Evolutionary conservation across 2,797 vertebrate genomes (phyloP).

Genomic region (Pseudotriccus pelzelni): DNA sequence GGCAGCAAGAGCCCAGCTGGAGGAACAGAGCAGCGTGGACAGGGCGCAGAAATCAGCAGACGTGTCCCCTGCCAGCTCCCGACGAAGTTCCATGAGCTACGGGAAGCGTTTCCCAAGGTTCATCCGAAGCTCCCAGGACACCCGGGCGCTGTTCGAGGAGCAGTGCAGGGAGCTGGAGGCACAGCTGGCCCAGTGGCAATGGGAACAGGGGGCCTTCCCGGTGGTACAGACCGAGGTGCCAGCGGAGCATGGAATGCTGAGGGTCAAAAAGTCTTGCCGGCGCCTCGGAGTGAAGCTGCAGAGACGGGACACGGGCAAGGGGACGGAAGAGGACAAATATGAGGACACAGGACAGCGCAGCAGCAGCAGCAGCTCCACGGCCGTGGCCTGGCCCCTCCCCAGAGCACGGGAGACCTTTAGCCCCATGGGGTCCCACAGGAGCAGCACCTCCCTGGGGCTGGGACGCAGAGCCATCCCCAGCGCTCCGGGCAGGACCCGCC

Average conservation of each 20-base stretch:
- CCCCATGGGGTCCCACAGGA: fast-evolving
- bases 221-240: background rate
- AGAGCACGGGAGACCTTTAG: fast-evolving
- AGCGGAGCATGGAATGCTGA: background rate
- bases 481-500: fast-evolving
- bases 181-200: background rate
- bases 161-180: background rate
- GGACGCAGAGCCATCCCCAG: fast-evolving
- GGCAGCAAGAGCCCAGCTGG: background rate
- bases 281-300: background rate
- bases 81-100: background rate
- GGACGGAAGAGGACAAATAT: background rate
- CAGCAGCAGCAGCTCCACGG: no score
- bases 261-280: background rate
- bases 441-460: fast-evolving
- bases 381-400: fast-evolving
- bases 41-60: no score
- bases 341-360: background rate
- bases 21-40: background rate
- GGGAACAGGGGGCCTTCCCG: background rate
- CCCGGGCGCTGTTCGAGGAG: background rate
- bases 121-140: background rate
- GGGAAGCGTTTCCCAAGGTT: background rate
- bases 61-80: background rate
- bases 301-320: background rate